Evolutionary conservation across 2,113 vertebrate genomes (phyloP).

Genomic region (Tauraco erythrolophus): DNA sequence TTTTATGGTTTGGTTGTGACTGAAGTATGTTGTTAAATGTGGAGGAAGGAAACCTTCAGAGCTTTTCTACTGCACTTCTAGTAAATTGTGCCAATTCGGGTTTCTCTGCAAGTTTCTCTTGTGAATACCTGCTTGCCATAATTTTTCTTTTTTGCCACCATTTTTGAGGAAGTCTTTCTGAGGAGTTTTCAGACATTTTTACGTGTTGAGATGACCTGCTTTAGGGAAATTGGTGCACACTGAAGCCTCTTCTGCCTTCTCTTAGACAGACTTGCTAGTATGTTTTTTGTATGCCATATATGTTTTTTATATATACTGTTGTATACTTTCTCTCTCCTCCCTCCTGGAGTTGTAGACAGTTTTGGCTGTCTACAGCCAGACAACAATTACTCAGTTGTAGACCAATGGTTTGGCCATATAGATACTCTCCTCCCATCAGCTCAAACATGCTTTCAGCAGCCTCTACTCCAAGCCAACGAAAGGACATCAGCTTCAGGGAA

Average conservation of each 20-base stretch:
- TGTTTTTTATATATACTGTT: not conserved
- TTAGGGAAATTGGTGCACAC: not conserved
- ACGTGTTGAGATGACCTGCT: not conserved
- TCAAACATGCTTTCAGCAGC: not conserved
- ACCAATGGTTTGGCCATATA: not conserved
- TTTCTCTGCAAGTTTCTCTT: not conserved
- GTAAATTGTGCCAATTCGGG: not conserved
- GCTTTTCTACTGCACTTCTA: not conserved
- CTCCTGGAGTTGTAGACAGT: too few relatives aligned
- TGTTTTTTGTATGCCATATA: not conserved
- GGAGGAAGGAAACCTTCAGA: not conserved
- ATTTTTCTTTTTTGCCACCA: not conserved
- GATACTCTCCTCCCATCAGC: not conserved
- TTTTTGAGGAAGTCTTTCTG: not conserved
- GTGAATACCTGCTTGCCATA: not conserved
- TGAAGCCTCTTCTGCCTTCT: not conserved
- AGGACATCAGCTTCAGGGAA: not conserved
- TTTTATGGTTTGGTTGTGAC: not conserved
- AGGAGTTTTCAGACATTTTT: not conserved
- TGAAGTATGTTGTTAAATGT: not conserved
- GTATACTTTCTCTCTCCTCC: not conserved
- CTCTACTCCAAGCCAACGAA: not conserved
- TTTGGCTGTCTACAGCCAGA: too few relatives aligned
- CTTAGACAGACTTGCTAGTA: not conserved
- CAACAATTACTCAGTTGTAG: fast-evolving